Conservation (phyloP, 2,888 invertebrate genomes). For the Drosophila phalerata region DNA sequence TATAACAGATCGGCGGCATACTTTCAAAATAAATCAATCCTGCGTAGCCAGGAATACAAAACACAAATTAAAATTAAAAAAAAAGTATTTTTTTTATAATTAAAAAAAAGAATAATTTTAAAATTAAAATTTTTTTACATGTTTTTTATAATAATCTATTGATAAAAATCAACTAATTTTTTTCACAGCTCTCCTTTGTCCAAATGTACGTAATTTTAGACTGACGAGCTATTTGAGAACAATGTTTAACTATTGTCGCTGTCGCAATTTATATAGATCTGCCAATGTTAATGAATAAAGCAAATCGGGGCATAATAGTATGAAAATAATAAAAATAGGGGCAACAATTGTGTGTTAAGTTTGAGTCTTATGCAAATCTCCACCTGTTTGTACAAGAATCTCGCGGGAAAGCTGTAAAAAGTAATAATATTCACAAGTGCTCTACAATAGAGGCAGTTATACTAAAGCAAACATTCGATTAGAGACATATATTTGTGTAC, state of each 20-base stretch:
- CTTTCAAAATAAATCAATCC: too few relatives aligned
- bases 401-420: slow-evolving; percentile 47
- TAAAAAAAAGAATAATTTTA: too few relatives aligned
- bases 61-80: too few relatives aligned
- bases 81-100: too few relatives aligned
- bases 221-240: not conserved
- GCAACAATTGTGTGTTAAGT: slow-evolving; percentile 24
- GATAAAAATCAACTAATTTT: too few relatives aligned
- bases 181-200: not conserved
- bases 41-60: too few relatives aligned
- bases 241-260: slow-evolving; percentile 5
- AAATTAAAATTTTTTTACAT: too few relatives aligned
- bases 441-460: slow-evolving; percentile 27
- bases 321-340: slow-evolving; percentile 8
- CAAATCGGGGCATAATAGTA: slow-evolving; percentile 18
- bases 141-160: too few relatives aligned
- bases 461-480: slow-evolving; percentile 42
- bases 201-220: not conserved
- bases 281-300: slow-evolving; percentile 33
- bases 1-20: too few relatives aligned
- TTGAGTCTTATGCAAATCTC: slow-evolving; percentile 32
- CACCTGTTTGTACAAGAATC: slow-evolving; percentile 47
- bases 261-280: slow-evolving; percentile 7
- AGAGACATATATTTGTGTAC: too few relatives aligned
- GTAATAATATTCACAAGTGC: slow-evolving; percentile 44